phyloP scores from a whole-genome alignment of 2,888 invertebrate species.

The Tethea ocularis region DNA sequence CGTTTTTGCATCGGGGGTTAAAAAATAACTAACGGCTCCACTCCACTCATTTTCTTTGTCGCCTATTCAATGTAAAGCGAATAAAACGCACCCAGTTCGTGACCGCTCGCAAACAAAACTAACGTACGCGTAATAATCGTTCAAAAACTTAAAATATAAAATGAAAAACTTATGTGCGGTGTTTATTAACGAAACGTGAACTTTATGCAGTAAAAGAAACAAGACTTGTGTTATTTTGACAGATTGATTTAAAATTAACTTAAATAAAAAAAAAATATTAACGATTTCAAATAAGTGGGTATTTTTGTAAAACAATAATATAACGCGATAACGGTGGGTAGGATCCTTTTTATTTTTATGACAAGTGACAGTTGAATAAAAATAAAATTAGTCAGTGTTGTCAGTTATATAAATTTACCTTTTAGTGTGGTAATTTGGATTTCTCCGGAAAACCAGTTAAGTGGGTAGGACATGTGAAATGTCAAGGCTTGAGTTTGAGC shows the following conservation, averaged over 20 bases:
- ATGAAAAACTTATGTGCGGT: conserved; percentile 21
- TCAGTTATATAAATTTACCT: neutral
- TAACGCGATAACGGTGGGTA: neutral
- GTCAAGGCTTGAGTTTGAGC: too few relatives aligned
- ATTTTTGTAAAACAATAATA: neutral
- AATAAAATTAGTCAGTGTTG: neutral
- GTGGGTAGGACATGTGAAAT: too few relatives aligned
- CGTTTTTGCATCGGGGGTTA: too few relatives aligned
- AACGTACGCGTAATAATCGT: conserved; percentile 40
- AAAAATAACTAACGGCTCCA: conserved; percentile 9
- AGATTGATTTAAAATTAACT: neutral
- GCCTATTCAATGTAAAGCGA: conserved; percentile 50
- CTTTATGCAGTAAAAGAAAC: neutral
- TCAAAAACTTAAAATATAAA: conserved; percentile 24
- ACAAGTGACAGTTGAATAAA: neutral
- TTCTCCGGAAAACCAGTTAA: neutral
- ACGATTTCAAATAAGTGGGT: neutral
- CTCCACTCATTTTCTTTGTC: conserved; percentile 33
- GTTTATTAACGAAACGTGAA: neutral
- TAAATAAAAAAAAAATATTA: neutral
- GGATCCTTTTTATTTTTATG: neutral
- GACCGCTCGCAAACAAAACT: conserved; percentile 61
- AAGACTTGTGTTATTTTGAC: neutral
- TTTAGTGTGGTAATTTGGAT: neutral
- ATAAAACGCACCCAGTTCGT: conserved; percentile 65